These are phyloP conservation scores for Lasioglossum vierecki DNA, from an alignment of 2,888 invertebrate species.

Conservation along the genomic window DNA sequence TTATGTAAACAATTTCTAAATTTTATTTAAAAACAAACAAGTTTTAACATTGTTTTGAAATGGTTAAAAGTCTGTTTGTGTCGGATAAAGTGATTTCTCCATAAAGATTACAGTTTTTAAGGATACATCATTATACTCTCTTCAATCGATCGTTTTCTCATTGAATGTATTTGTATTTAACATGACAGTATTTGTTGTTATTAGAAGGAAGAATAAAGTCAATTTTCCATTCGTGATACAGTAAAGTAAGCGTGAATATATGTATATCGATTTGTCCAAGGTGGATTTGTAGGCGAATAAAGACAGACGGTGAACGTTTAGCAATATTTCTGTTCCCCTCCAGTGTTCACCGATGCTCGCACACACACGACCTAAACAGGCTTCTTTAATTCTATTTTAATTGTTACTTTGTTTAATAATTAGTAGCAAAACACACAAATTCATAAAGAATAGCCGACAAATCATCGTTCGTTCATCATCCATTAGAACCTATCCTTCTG, in stretches of 20 bases:
- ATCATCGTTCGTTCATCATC: constrained; percentile 3
- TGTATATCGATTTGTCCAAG: constrained; percentile 20
- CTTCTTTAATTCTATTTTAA: constrained; percentile 15
- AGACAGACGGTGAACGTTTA: not conserved
- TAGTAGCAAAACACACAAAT: constrained; percentile 42
- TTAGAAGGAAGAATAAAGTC: constrained; percentile 23
- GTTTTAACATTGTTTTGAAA: constrained; percentile 57
- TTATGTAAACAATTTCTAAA: constrained; percentile 61
- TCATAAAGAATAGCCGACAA: constrained; percentile 12
- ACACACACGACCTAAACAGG: constrained; percentile 18
- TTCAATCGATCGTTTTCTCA: constrained; percentile 19
- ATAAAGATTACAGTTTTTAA: constrained; percentile 25
- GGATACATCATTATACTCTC: constrained; percentile 1
- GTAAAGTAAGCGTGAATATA: constrained; percentile 29
- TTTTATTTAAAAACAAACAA: constrained; percentile 68
- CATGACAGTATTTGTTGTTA: constrained; percentile 18
- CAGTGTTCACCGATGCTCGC: not conserved
- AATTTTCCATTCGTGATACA: constrained; percentile 32
- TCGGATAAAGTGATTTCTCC: constrained; percentile 30
- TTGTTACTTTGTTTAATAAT: constrained; percentile 23
- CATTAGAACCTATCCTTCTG: constrained; percentile 22
- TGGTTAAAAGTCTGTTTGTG: constrained; percentile 38
- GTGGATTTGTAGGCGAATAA: constrained; percentile 24
- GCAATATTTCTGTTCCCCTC: constrained; percentile 2
- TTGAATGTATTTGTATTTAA: constrained; percentile 26